Percentiles rank a stretch among this genome's conserved stretches.
These are phyloP conservation scores for Latrodectus elegans DNA, from an alignment of 2,888 invertebrate genomes.

Conservation along the genomic window DNA sequence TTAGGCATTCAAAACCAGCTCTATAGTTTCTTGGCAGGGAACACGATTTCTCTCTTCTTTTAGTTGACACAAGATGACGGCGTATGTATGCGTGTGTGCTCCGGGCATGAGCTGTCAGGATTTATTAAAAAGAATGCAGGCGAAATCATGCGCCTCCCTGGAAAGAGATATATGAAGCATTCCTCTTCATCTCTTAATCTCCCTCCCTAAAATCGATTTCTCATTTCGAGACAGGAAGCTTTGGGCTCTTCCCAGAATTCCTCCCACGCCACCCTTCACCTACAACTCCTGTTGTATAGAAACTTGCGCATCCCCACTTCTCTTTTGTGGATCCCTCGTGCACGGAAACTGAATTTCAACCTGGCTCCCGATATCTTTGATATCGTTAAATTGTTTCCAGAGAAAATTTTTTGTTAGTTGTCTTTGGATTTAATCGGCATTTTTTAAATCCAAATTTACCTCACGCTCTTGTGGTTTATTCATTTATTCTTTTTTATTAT, in stretches of 20 bases:
- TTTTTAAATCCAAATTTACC: too few species aligned
- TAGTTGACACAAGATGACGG: too few species aligned
- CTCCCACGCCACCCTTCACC: constrained; percentile 4
- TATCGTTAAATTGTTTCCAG: too few species aligned
- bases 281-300: neutral
- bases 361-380: neutral
- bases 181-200: constrained; percentile 22
- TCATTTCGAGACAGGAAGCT: constrained; percentile 24
- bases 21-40: too few species aligned
- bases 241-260: constrained; percentile 15
- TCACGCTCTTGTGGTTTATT: too few species aligned
- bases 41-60: too few species aligned
- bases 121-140: constrained; percentile 25
- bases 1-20: too few species aligned
- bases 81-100: too few species aligned
- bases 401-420: too few species aligned
- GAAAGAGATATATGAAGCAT: constrained; percentile 10
- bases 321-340: neutral
- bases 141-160: constrained; percentile 7
- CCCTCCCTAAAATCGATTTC: constrained; percentile 36
- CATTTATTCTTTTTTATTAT: too few species aligned
- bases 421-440: too few species aligned
- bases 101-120: neutral
- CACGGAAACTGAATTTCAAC: neutral
- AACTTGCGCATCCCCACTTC: neutral